phyloP scores from a whole-genome alignment of 2,888 invertebrate genomes.

The Ryuthela nishihirai region DNA sequence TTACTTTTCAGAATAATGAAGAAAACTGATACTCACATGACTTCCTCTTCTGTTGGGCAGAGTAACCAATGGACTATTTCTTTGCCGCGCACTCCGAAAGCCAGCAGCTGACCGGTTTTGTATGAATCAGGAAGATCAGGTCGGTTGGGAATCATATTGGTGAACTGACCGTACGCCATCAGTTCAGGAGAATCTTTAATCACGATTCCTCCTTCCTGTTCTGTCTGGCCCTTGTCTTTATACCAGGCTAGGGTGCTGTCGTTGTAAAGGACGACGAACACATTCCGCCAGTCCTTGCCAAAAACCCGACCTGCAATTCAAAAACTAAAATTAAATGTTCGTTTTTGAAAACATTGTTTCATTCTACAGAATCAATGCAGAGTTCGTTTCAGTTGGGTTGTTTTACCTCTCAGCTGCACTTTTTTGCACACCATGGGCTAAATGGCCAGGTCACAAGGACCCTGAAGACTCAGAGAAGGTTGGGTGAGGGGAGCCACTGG shows the following conservation, averaged over 20 bases:
- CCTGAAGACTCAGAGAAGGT: no score
- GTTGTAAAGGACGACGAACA: slow-evolving; percentile 77
- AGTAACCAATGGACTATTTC: slow-evolving; percentile 77
- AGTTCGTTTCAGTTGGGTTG: no score
- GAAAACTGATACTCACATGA: slow-evolving; percentile 68
- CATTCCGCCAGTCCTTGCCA: slow-evolving; percentile 76
- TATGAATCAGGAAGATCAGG: slow-evolving; percentile 64
- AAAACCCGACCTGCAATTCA: slow-evolving; percentile 67
- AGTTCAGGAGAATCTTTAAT: slow-evolving; percentile 77
- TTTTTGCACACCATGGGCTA: no score
- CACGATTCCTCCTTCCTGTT: slow-evolving; percentile 56
- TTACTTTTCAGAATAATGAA: no score
- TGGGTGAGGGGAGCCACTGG: no score
- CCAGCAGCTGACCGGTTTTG: slow-evolving; percentile 68
- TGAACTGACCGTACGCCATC: slow-evolving; percentile 75
- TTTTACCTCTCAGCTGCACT: no score
- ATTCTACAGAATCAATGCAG: no score
- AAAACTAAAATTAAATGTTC: no score
- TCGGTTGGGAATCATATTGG: slow-evolving; percentile 68
- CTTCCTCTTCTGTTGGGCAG: slow-evolving; percentile 70
- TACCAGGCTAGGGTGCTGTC: slow-evolving; percentile 86
- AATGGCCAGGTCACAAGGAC: no score
- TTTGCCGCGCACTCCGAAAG: slow-evolving; percentile 66
- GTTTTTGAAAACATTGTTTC: no score
- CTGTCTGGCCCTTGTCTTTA: slow-evolving; percentile 60